Conservation (phyloP, 2,113 vertebrate species). For the Nothoprocta pentlandii region DNA sequence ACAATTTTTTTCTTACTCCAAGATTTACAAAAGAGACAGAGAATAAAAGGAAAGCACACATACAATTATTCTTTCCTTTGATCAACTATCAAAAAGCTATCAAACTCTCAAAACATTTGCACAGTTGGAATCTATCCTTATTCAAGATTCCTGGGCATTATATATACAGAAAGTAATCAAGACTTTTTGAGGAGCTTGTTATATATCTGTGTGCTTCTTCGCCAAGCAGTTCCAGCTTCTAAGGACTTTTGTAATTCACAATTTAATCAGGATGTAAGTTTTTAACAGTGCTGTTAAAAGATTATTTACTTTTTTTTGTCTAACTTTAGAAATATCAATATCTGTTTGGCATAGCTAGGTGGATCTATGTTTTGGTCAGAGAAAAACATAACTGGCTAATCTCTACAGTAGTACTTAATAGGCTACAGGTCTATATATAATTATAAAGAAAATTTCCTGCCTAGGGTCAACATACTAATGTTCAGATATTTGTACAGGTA, state of each 20-base stretch:
- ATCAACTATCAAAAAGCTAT: conserved; percentile 5
- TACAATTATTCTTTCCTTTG: conserved; percentile 18
- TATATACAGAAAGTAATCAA: conserved; percentile 42
- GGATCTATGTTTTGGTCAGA: conserved; percentile 52
- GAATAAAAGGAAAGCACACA: conserved; percentile 16
- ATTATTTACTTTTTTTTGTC: neutral
- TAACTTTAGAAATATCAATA: conserved; percentile 41
- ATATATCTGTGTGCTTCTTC: conserved; percentile 23
- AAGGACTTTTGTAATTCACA: conserved; percentile 36
- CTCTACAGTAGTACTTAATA: conserved; percentile 2
- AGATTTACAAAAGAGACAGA: conserved; percentile 25
- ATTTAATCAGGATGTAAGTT: conserved; percentile 47
- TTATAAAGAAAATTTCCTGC: neutral
- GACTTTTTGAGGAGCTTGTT: neutral
- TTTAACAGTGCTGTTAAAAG: conserved; percentile 45
- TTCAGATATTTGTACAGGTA: neutral
- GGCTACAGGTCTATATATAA: conserved; percentile 18
- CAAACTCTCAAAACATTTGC: neutral
- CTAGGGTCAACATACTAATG: neutral
- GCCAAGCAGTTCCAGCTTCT: neutral
- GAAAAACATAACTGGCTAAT: conserved; percentile 40
- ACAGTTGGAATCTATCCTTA: neutral
- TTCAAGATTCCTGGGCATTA: conserved; percentile 38
- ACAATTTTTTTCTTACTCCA: neutral
- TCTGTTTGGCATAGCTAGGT: conserved; percentile 9